Conservation (phyloP, 2,113 vertebrate genomes). For the Poeciliopsis occidentalis region DNA sequence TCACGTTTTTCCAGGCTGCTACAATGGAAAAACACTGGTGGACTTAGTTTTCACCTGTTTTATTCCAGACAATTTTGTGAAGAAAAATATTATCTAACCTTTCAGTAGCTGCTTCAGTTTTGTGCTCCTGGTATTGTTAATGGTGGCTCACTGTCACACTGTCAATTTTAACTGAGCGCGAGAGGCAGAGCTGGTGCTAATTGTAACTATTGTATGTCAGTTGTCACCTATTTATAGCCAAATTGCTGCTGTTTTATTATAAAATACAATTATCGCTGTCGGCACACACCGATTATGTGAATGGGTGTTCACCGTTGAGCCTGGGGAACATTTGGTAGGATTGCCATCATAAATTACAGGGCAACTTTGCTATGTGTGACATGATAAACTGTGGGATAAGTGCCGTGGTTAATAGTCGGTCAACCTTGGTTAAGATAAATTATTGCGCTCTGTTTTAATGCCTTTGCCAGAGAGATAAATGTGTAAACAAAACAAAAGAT, state of each 20-base stretch:
- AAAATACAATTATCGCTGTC: neutral
- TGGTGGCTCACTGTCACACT: constrained; percentile 4
- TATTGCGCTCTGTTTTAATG: neutral
- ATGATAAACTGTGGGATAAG: neutral
- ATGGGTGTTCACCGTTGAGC: neutral
- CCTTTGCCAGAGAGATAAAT: neutral
- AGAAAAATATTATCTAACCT: neutral
- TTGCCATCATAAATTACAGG: no score
- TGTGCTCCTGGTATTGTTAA: neutral
- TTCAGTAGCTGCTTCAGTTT: neutral
- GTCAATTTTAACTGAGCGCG: neutral
- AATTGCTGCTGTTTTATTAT: neutral
- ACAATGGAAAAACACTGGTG: no score
- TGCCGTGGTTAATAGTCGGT: no score
- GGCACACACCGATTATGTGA: neutral
- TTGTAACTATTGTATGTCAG: neutral
- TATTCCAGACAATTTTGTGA: neutral
- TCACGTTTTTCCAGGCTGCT: no score
- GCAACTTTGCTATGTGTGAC: neutral
- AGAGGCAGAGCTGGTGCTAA: neutral
- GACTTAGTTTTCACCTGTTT: neutral
- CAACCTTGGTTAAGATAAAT: neutral
- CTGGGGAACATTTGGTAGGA: neutral
- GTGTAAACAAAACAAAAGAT: neutral
- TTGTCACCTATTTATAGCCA: neutral